Conservation (phyloP, 1,140 invertebrate species). For the Chymomyza costata region DNA sequence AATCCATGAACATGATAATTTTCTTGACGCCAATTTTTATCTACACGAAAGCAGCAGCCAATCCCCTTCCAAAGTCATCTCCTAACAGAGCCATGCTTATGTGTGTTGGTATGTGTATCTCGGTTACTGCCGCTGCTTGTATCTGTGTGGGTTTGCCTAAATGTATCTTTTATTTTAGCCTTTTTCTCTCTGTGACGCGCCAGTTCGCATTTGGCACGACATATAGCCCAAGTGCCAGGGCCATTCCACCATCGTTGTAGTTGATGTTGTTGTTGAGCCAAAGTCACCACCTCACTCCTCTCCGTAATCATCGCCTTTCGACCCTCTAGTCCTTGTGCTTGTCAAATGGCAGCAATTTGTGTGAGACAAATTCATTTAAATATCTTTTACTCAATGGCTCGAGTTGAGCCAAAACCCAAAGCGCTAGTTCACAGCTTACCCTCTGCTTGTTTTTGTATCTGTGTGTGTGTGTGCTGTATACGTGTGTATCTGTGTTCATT, state of each 20-base stretch:
- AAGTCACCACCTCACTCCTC: too few relatives aligned
- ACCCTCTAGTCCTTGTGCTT: too few relatives aligned
- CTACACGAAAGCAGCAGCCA: constrained; percentile 51
- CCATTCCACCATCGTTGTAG: not conserved
- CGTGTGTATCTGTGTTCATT: constrained; percentile 3
- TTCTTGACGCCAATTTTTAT: constrained; percentile 73
- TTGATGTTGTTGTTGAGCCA: too few relatives aligned
- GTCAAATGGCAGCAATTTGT: constrained; percentile 70
- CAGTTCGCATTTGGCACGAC: constrained; percentile 62
- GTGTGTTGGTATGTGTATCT: constrained; percentile 6
- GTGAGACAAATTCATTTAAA: constrained; percentile 73
- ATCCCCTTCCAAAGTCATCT: too few relatives aligned
- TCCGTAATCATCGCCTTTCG: too few relatives aligned
- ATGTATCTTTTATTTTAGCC: constrained; percentile 73
- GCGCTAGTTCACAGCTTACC: not conserved
- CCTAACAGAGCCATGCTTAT: not conserved
- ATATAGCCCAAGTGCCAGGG: constrained; percentile 51
- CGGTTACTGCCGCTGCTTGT: not conserved
- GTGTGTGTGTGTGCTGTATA: constrained; percentile 2
- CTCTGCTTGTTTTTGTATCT: constrained; percentile 9
- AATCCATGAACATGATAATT: constrained; percentile 70
- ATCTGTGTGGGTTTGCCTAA: constrained; percentile 49
- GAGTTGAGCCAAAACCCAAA: too few relatives aligned
- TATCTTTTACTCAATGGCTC: constrained; percentile 36
- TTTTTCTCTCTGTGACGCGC: constrained; percentile 68